Evolutionary conservation across 2,888 invertebrate genomes (phyloP).

Genomic region (Xanthostigma xanthostigma): DNA sequence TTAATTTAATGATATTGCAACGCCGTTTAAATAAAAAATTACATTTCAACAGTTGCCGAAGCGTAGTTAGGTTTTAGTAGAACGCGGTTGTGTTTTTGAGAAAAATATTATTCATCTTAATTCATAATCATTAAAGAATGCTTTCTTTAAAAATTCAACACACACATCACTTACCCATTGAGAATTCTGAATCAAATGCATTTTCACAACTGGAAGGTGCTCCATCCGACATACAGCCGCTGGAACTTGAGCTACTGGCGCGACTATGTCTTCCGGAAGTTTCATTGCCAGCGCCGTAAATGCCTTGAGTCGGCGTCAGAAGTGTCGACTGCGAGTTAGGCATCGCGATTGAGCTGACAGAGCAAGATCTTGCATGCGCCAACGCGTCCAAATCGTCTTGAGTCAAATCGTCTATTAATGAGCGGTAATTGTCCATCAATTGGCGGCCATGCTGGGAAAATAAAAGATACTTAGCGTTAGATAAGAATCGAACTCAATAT

Average conservation of each 20-base stretch:
- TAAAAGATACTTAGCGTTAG: background rate
- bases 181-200: constrained; percentile 60
- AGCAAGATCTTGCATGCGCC: constrained; percentile 71
- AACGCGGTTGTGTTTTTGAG: too few species aligned
- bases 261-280: constrained; percentile 48
- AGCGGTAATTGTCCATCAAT: constrained; percentile 75
- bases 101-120: too few species aligned
- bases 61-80: too few species aligned
- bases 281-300: constrained; percentile 27
- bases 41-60: too few species aligned
- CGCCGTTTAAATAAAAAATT: background rate
- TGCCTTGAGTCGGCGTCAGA: constrained; percentile 28
- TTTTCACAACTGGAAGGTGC: constrained; percentile 56
- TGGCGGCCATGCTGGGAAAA: constrained; percentile 53
- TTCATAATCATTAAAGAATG: too few species aligned
- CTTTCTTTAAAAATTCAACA: background rate
- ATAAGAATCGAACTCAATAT: background rate
- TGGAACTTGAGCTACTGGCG: constrained; percentile 72
- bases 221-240: constrained; percentile 71
- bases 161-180: constrained; percentile 39
- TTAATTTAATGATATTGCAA: background rate
- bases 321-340: constrained; percentile 27
- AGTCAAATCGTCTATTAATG: constrained; percentile 67
- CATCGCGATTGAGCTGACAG: constrained; percentile 58
- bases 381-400: constrained; percentile 70